Evolutionary conservation across 2,113 vertebrate species (phyloP), one percentile per base, ranked within the genome.

Genomic region (Trochalopteron elliotii): DNA sequence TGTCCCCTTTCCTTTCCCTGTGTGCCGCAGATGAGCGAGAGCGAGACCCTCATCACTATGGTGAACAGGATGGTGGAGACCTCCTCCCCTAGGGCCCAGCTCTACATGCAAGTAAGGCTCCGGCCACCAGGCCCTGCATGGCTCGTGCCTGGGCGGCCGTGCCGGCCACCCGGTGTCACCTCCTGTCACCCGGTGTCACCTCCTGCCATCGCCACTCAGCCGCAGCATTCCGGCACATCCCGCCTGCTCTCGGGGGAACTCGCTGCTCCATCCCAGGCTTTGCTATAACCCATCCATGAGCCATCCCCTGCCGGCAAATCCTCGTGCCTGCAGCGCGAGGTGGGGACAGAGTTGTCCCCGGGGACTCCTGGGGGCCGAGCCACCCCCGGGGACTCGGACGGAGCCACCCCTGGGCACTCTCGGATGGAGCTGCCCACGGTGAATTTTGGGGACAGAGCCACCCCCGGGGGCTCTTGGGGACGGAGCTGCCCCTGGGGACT

Each of bases 41-140:
- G 98, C 30, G 98, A 98, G 95, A 98, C 98, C 96, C 97, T 99
- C 97, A 98, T 99, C 98, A 98, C 98, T 97, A 98, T 98, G 98
- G 98, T 99, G 94, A 98, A 98, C 97, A 98, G 98, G 97, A 98
- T 98, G 98, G 98, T 99, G 98, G 98, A 98, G 96, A 98, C 97
- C 97, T 98, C 98, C 93, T 98, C 98, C 97, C 98, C 98, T 97
- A 98, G 98, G 97, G 97, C 98, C 96, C 98, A 98, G 92, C 98
- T 99, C 96, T 99, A 98, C 98, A 98, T 98, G 98, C 98, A 99
- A 99, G 98, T 99, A 99, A 99, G 99, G 96, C 91, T 96, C 95
- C 20, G 95, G 94, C 91, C 52, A 1, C 25, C 35, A 2, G 69
- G 78, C 77, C 95, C 75, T 19, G 78, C 93, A 40, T 35, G 90